phyloP scores from a whole-genome alignment of 92 coral and sea anemone species.

The Umimayanthus chanpuru region DNA sequence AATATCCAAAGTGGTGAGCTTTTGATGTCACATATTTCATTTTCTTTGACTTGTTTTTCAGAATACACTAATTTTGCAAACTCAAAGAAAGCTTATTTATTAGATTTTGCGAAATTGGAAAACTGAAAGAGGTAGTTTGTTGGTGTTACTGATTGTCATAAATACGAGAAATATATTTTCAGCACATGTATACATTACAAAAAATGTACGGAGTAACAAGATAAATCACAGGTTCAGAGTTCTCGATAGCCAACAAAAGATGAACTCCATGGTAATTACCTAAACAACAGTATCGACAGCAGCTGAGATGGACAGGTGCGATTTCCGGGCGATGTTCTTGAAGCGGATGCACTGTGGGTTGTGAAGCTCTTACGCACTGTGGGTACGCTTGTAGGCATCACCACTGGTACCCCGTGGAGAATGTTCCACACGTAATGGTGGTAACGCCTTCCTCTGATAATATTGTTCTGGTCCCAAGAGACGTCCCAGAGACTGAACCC shows the following conservation, averaged over 20 bases:
- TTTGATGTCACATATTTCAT: too few relatives aligned
- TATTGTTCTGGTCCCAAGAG: constrained; percentile 47
- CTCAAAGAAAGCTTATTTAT: too few relatives aligned
- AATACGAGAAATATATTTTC: too few relatives aligned
- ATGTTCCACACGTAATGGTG: constrained; percentile 41
- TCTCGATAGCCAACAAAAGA: not conserved
- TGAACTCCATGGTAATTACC: not conserved
- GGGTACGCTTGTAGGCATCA: constrained; percentile 23
- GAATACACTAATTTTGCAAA: too few relatives aligned
- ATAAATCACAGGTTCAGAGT: not conserved
- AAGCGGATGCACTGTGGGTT: not conserved
- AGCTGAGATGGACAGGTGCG: not conserved
- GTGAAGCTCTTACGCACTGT: not conserved
- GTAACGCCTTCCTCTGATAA: constrained; percentile 25
- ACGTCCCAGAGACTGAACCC: constrained; percentile 42
- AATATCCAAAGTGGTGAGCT: too few relatives aligned
- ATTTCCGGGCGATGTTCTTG: constrained; percentile 8
- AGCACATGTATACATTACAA: too few relatives aligned
- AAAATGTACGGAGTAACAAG: too few relatives aligned
- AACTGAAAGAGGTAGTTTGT: too few relatives aligned
- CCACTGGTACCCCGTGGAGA: constrained; percentile 37
- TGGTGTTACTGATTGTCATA: too few relatives aligned
- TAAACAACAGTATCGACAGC: not conserved
- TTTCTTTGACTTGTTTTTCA: too few relatives aligned
- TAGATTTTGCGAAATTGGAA: too few relatives aligned